A percentile compares a stretch with the other conserved stretches of the same genome.
These are phyloP conservation scores for Ethmia dodecea DNA, from an alignment of 2,888 invertebrate species.

Conservation along the genomic window DNA sequence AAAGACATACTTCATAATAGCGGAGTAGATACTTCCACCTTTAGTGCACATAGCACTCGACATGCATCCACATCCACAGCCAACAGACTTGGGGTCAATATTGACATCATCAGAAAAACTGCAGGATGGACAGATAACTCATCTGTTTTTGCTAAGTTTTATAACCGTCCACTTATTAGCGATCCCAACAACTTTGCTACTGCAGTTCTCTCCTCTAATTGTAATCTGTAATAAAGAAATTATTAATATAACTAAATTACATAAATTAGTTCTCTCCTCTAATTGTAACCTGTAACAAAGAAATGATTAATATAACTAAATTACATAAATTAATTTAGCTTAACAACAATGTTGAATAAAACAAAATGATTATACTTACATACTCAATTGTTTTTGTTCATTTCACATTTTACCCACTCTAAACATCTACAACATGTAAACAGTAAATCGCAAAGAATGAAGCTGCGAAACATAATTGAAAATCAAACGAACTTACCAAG, in stretches of 20 bases:
- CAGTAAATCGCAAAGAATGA: no score
- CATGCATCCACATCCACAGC: constrained; percentile 26
- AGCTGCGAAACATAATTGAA: no score
- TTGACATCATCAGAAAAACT: neutral
- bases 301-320: neutral
- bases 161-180: constrained; percentile 10
- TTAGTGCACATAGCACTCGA: constrained; percentile 19
- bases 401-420: neutral
- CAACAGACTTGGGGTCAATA: constrained; percentile 14
- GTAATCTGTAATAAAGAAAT: neutral
- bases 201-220: neutral
- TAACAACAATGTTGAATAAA: neutral
- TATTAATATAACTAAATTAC: neutral
- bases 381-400: neutral
- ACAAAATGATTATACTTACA: neutral
- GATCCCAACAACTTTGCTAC: neutral
- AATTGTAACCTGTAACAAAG: neutral
- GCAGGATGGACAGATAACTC: constrained; percentile 13
- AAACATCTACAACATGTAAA: neutral
- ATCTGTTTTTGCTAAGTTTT: constrained; percentile 19
- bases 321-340: neutral
- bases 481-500: no score
- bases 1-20: constrained; percentile 2
- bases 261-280: neutral
- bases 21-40: constrained; percentile 15